phyloP scores from a whole-genome alignment of 2,113 vertebrate genomes.

The Sinocyclocheilus grahami region DNA sequence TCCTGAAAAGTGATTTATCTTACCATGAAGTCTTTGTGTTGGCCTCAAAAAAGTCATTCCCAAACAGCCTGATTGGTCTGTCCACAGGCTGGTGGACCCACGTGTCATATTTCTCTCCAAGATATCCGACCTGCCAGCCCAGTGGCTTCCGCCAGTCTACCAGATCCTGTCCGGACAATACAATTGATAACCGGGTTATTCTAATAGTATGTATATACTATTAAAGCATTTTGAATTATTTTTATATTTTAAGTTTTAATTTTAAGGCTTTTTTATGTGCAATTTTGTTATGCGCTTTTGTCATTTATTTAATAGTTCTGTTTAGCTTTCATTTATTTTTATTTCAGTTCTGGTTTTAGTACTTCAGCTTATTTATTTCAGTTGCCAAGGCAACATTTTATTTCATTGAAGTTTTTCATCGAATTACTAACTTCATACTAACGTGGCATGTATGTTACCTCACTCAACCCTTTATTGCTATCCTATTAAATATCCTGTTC shows the following conservation, averaged over 20 bases:
- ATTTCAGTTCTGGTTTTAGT: not conserved
- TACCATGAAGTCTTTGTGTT: slow-evolving; percentile 92
- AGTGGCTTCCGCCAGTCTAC: slow-evolving; percentile 94
- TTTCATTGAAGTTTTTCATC: no score
- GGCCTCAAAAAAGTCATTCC: slow-evolving; percentile 85
- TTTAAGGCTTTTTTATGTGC: not conserved
- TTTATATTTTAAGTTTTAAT: not conserved
- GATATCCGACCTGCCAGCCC: slow-evolving; percentile 93
- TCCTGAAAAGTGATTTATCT: slow-evolving; percentile 42
- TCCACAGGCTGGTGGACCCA: slow-evolving; percentile 97
- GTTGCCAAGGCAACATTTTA: not conserved
- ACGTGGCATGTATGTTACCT: not conserved
- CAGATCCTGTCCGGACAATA: slow-evolving; percentile 79
- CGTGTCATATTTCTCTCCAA: slow-evolving; percentile 91
- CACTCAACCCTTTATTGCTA: not conserved
- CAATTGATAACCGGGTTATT: not conserved
- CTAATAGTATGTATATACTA: not conserved
- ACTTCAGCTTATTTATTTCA: not conserved
- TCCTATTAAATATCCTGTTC: not conserved
- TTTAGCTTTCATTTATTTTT: not conserved
- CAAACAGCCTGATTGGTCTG: slow-evolving; percentile 91
- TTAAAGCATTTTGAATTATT: not conserved
- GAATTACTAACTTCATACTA: not conserved
- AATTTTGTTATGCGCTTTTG: not conserved
- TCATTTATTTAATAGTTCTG: not conserved